Evolutionary conservation across 2,888 invertebrate species (phyloP), one percentile per base, ranked within the genome.

Genomic region (Synanthedon vespiformis): DNA sequence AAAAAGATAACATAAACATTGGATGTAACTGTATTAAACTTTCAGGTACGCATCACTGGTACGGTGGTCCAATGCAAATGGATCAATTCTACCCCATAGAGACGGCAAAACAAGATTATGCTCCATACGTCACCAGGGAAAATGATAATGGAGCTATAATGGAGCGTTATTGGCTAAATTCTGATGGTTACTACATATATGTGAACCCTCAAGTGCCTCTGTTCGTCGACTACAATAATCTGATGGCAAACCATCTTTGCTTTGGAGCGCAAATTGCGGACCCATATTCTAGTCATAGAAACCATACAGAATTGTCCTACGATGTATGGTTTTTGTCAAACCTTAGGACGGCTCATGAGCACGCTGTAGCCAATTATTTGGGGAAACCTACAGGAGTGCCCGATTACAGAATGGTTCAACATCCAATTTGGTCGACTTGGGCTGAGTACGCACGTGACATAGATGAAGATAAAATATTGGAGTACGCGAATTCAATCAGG

Each of bases 361-460:
- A 89, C 58, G 92, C 92, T 0, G 79, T 92, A 0, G 73, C 81
- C 0, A 89, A 87, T 50, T 90, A 90, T 62, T 77, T 94, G 51
- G 89, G 89, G 0, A 90, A 90, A 62, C 93, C 94, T 0, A 76
- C 77, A 6, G 89, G 78, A 44, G 69, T 89, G 40, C 94, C 94
- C 0, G 90, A 92, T 61, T 82, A 78, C 51, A 75, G 89, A 13
- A 93, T 95, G 90, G 89, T 96, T 1, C 76, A 87, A 52, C 85
- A 94, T 65, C 96, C 97, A 0, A 92, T 96, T 55, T 97, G 96
- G 95, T 95, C 96, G 0, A 95, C 96, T 0, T 95, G 95, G 94
- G 94, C 94, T 0, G 89, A 91, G 62, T 94, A 92, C 68, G 87
- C 89, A n/a, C 74, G 77, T 49, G 70, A 86, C 12, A 91, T 97